Evolutionary conservation across 2,797 vertebrate species (phyloP), one percentile per base, ranked within the genome.

Genomic region (Percopsis omiscomaycus): DNA sequence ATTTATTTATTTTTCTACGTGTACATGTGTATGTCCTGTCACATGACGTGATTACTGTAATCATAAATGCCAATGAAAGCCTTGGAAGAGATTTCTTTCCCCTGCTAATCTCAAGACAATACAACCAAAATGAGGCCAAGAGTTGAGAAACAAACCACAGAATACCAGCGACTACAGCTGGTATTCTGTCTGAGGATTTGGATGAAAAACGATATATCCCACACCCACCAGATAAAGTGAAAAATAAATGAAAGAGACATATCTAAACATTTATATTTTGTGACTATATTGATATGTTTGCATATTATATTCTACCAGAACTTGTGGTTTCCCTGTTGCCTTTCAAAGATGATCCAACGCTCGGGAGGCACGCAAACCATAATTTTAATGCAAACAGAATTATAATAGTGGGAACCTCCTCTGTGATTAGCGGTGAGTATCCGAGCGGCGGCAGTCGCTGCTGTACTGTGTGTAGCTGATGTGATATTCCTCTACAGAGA

Each of bases 361-460:
- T 77, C 71, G 46, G 66, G 82, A 48, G 47, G 80, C 87, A 89
- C 52, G 78, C 84, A 85, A 81, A 67, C 76, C 61, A 56, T 86
- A 84, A 88, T 86, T 82, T 79, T 69, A 86, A 87, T 71, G 69
- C 73, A 88, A 91, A 89, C 82, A 87, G 64, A 83, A 84, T 82
- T 84, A 86, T 84, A 73, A 83, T 78, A 82, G 83, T 63, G 74
- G 81, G 73, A 87, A 81, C 66, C 70, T 68, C 50, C 83, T 60
- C 86, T 89, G 56, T 88, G 66, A 85, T 88, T 90, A 88, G 89
- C 84, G 89, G 88, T 80, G 62, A 65, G 55, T 10, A 58, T 64
- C 73, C 81, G 32, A 84, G 74, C 89, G 66, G 70, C 75, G 59
- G 76, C 61, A 15, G 45, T 3, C 44, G 65, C 69, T 50, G n/a